Evolutionary conservation across 37 sponge, comb jelly and placozoan species (phyloP).

Genomic region (Bolinopsis microptera): DNA sequence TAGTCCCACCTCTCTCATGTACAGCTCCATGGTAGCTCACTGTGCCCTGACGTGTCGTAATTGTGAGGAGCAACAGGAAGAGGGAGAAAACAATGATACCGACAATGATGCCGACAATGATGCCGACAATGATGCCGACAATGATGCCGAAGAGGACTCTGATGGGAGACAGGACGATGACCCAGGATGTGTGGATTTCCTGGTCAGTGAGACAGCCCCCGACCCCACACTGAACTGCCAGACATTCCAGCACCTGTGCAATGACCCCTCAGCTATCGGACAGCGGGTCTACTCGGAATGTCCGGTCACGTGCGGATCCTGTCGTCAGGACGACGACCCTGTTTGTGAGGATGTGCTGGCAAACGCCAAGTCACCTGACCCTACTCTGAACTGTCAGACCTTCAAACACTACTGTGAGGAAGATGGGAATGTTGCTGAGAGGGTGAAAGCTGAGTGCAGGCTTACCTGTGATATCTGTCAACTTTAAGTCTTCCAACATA

Average conservation of each 20-base stretch:
- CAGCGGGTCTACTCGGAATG: neutral
- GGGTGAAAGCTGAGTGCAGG: neutral
- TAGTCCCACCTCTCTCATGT: neutral
- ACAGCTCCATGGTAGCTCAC: neutral
- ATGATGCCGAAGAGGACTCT: too few species aligned
- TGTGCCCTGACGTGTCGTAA: neutral
- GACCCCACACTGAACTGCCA: neutral
- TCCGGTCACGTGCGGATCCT: slow-evolving; percentile 9
- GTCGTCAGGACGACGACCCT: neutral
- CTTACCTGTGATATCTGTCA: slow-evolving; percentile 70
- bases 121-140: neutral
- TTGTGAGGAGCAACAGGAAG: neutral
- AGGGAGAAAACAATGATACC: neutral
- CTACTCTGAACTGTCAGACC: slow-evolving; percentile 27
- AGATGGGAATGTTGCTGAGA: neutral
- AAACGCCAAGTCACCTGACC: neutral
- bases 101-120: neutral
- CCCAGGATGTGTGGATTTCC: neutral
- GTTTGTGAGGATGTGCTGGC: neutral
- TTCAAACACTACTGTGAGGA: neutral
- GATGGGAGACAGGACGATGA: neutral
- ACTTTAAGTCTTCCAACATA: neutral
- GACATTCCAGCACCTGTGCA: neutral
- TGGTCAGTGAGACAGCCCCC: neutral
- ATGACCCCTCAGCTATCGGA: neutral